Evolutionary conservation across 2,888 invertebrate genomes (phyloP).

Genomic region (Pollenia griseotomentosa): DNA sequence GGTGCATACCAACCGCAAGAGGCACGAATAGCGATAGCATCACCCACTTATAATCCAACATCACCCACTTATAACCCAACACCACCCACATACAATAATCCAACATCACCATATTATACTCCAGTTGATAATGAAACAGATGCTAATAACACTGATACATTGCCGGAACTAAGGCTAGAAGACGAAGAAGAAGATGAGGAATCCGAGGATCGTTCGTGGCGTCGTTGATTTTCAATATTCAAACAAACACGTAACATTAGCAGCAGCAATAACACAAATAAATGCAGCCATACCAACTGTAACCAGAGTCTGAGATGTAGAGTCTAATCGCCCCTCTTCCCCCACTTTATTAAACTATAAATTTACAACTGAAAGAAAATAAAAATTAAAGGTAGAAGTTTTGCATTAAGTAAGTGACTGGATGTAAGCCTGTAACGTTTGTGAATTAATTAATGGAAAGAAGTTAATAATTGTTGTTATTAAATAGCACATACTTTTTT

Average conservation of each 20-base stretch:
- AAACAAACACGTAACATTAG: constrained; percentile 54
- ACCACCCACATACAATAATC: not conserved
- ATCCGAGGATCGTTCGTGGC: constrained; percentile 94
- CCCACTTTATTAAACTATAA: constrained; percentile 27
- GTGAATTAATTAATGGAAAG: constrained; percentile 54
- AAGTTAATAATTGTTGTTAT: constrained; percentile 70
- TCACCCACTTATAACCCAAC: constrained; percentile 61
- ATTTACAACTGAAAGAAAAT: not conserved
- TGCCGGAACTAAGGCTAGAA: constrained; percentile 89
- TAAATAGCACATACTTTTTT: constrained; percentile 71
- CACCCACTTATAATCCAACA: constrained; percentile 47
- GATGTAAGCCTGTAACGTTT: constrained; percentile 23
- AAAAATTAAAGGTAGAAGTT: constrained; percentile 18
- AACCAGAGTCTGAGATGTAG: constrained; percentile 74
- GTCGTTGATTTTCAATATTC: constrained; percentile 88
- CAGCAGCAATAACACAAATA: constrained; percentile 55
- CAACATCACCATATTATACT: constrained; percentile 59
- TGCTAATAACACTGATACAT: constrained; percentile 81
- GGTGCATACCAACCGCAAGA: constrained; percentile 72
- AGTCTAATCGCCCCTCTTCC: constrained; percentile 63
- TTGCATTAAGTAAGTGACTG: constrained; percentile 27
- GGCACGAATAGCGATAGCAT: constrained; percentile 41
- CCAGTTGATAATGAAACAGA: constrained; percentile 77
- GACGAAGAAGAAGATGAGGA: constrained; percentile 95
- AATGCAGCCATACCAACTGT: constrained; percentile 71